Evolutionary conservation across 2,797 vertebrate species (phyloP).

Genomic region (Falco columbarius): DNA sequence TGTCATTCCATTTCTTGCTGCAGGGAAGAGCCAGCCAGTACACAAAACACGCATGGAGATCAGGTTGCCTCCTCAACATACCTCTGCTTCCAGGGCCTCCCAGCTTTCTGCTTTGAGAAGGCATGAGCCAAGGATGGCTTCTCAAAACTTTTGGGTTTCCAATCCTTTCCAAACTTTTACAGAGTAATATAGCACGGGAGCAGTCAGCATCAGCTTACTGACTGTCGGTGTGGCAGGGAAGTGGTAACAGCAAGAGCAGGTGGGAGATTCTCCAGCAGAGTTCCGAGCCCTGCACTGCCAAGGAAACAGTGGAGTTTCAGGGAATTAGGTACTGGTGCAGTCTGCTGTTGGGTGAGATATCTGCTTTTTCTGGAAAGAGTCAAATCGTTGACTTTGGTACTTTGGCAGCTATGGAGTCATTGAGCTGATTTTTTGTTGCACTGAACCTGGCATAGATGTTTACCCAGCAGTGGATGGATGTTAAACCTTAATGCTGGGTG

Average conservation of each 20-base stretch:
- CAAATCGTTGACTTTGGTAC: background rate
- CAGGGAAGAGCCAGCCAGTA: background rate
- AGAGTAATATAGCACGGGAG: background rate
- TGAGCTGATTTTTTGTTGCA: background rate
- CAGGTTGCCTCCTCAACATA: background rate
- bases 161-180: background rate
- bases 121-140: accelerated
- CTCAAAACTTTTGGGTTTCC: background rate
- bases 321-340: background rate
- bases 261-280: background rate
- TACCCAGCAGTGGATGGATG: background rate
- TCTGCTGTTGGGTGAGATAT: background rate
- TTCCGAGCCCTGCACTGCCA: background rate
- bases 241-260: accelerated
- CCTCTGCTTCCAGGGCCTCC: background rate
- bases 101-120: background rate
- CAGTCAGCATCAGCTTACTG: background rate
- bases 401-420: background rate
- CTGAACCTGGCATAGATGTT: background rate
- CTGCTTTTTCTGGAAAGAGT: background rate
- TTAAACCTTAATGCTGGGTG: background rate
- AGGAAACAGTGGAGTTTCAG: background rate
- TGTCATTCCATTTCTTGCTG: background rate
- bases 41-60: background rate
- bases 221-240: background rate